Base-by-base conservation (phyloP, 30 jellyfish, hydroid and myxozoan species). In the Mastigias papua region DNA sequence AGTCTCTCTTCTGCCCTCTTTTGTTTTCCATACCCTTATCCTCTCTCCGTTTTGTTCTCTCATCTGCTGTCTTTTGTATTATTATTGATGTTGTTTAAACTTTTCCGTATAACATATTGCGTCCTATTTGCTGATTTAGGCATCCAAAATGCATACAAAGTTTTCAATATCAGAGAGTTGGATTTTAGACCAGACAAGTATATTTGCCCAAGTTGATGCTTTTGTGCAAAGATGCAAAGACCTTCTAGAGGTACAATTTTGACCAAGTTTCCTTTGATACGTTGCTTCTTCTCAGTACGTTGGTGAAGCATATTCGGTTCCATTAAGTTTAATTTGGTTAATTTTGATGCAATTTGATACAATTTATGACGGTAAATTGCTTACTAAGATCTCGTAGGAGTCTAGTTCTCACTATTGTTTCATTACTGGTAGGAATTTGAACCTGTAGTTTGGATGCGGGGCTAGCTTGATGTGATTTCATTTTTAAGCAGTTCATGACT, bases 121-220 rank as follows among this genome's bases (percentile, higher is more conserved):
- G 17, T 54, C 27, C 74, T 20, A 5, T 26, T 26, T 69, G 62
- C 48, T 19, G 33, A 25, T 71, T 35, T 34, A 95, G 99, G 90
- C 93, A 29, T 84, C 98, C 86, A 89, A 78, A 64, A 64, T 90
- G 95, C 99, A 95, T 65, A 23, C 79, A 57, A 84, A 88, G 78
- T 95, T 81, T 69, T 71, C 97, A 28, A 86, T 71, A 60, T 87
- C 89, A 6, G 99, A 95, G 62, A 90, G 90, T 73, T 95, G 99
- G 99, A 87, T 95, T 30, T 73, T 95, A 51, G 99, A 95, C 58
- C 95, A 95, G 5, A 90, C 99, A 2, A 89, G 98, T 69, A 95
- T 95, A 20, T 95, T 95, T 95, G 99, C 99, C 7, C 98, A 95
- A 80, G 97, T 90, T 34, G 99, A 95, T 84, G 99, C 99, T n/a